Evolutionary conservation across 1,140 invertebrate species (phyloP), one percentile per base, ranked within the genome.

Genomic region (Camponotus pennsylvanicus): DNA sequence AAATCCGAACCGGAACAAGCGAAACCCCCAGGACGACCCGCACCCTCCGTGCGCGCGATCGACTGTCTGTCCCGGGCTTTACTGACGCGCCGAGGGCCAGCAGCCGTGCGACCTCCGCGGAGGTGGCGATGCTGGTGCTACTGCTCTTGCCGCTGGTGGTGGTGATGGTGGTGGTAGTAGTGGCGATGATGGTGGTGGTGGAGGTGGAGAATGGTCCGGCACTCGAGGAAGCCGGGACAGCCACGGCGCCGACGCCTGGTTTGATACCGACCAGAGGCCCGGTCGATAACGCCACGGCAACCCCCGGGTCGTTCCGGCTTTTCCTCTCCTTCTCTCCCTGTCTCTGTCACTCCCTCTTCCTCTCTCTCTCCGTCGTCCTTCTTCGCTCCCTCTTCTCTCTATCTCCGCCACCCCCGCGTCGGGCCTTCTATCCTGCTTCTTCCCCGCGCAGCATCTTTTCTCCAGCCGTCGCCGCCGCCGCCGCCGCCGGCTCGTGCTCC

Each of bases 261-360:
- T 91, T 92, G 88, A 87, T 91, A 91, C 91, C 93, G 90, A 92
- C 89, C 91, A 91, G 86, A 88, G 89, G 83, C 89, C 84, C 88
- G 94, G 93, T 95, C 94, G 94, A 95, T 95, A 95, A 92, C 93
- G 92, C 93, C 93, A 94, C 94, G 92, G 94, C 93, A 95, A 94
- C 94, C 94, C 94, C 93, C 92, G 93, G 93, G 93, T 94, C 93
- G 93, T 94, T 92, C 93, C 90, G 85, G 88, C 91, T 90, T 90
- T 89, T 71, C 86, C 55, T 42, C 76, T 52, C n/a, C 59, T 63
- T 34, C 75, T 88, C 71, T 71, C 83, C 67, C 85, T 85, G 67
- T 76, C 77, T 87, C 66, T 52, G 76, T 70, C 75, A 27, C 59
- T 67, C 61, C 66, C 49, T 32, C 63, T 6, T 63, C 78, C 52